These are phyloP conservation scores for Epizoanthus fatuus DNA, from an alignment of 92 coral and sea anemone genomes.

Conservation along the genomic window DNA sequence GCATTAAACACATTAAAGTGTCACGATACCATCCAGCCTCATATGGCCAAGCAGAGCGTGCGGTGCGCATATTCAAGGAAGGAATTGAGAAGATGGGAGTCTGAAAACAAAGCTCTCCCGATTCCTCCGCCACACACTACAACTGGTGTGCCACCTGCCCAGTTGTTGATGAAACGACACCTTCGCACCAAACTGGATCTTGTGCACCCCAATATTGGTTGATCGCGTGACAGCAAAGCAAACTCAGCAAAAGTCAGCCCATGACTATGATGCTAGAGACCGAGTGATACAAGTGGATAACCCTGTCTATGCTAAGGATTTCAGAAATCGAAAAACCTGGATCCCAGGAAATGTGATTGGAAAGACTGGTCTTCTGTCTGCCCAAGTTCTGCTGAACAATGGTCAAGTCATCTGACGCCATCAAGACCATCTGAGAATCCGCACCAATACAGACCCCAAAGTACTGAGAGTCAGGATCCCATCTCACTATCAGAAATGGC, in stretches of 20 bases:
- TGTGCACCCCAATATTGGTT: conserved; percentile 52
- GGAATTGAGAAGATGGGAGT: conserved; percentile 65
- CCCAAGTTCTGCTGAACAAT: conserved; percentile 50
- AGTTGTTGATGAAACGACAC: conserved; percentile 59
- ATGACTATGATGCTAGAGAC: conserved; percentile 74
- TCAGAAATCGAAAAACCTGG: conserved; percentile 61
- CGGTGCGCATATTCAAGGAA: conserved; percentile 57
- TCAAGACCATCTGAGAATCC: conserved; percentile 63
- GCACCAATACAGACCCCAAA: neutral
- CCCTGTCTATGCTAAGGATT: conserved; percentile 57
- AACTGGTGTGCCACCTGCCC: conserved; percentile 78
- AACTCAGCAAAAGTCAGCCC: conserved; percentile 64
- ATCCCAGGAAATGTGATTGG: conserved; percentile 53
- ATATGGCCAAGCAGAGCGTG: conserved; percentile 71
- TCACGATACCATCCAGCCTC: conserved; percentile 68
- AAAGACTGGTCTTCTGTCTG: conserved; percentile 64
- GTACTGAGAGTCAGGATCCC: neutral
- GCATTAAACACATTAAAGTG: conserved; percentile 61
- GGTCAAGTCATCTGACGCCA: conserved; percentile 58
- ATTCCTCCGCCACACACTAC: conserved; percentile 63
- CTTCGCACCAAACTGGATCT: conserved; percentile 65
- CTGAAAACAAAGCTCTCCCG: conserved; percentile 60
- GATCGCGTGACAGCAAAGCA: conserved; percentile 59
- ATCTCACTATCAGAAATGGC: neutral
- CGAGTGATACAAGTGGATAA: conserved; percentile 51